Base-by-base conservation (phyloP, 2,797 vertebrate genomes). In the Enteromius mattozi region DNA sequence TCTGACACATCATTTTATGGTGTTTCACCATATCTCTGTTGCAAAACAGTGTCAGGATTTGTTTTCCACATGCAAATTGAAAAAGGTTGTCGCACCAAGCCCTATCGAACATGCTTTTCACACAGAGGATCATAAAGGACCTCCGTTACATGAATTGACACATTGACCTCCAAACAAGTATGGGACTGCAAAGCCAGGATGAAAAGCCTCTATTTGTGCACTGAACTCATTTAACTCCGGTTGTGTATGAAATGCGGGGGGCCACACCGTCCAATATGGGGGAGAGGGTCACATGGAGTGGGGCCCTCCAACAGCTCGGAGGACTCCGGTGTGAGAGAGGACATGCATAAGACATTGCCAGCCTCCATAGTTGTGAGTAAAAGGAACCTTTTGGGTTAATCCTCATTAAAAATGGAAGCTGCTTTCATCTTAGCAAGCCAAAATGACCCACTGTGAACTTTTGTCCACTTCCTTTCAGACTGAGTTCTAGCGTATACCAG, bases 401-500 rank as follows among this genome's bases (percentile, higher is more conserved):
- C 93, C 94, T 94, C 92, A 94, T 94, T 94, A 94, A 95, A 95
- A 95, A 92, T 91, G 90, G 92, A 91, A 93, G 89, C 92, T 91
- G 92, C 92, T 95, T 95, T 95, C 92, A 95, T 94, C 92, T 94
- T 90, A 91, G 91, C 88, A 91, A 86, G 92, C 92, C 92, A 94
- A 93, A 94, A 92, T 94, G 94, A 94, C 94, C 94, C 91, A 89
- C 89, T 56, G 80, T 95, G 94, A 96, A 93, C 94, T 93, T 95
- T 95, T 95, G 94, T 95, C 92, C 93, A 92, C 92, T 91, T 91
- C 90, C 92, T 93, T 94, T 95, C 93, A 94, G 92, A 88, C 92
- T 87, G 89, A 89, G 90, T 92, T 94, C 91, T 93, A 93, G 94
- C 90, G 90, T 88, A 91, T 87, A 88, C 77, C 82, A 88, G 88